Base-by-base conservation (phyloP, 2,113 vertebrate genomes). In the Chamaea fasciata region DNA sequence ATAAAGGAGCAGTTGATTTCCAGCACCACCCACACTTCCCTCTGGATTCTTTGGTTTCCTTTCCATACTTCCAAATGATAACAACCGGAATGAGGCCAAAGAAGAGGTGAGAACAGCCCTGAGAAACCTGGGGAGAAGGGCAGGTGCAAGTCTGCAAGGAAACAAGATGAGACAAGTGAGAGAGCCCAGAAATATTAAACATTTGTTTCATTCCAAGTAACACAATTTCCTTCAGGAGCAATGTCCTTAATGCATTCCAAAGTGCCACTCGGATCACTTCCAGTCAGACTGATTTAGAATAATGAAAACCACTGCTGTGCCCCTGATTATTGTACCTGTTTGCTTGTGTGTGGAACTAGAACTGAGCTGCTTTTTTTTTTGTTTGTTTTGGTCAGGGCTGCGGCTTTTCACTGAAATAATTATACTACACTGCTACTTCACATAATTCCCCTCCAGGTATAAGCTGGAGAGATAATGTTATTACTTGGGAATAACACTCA, bases 361-460 rank as follows among this genome's bases (percentile, higher is more conserved):
- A 80, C 47, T 4, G 56, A 78, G 74, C 64, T 62, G 28, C 39
- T 52, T 74, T 47, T 56, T 10, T 50, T 44, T 44, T 74, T 74
- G 47, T 77, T 87, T 83, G 75, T 70, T 71, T 70, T 84, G 18
- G 75, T 76, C 75, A 87, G 39, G 15, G 30, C 60, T 71, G 56
- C 27, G 75, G 69, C 21, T 87, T 90, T 90, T 67, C 80, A 64
- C 27, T 37, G 77, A 68, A 92, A 94, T 91, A 94, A 94, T 93
- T 96, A 86, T 41, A 83, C 33, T 57, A 22, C 41, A 59, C 41
- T 74, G 52, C 69, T 86, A 81, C 86, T 92, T 94, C 78, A 90
- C 42, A 16, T 93, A 94, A 81, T 87, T 92, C 80, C 65, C 83
- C 94, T 94, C 83, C 80, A 95, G 87, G 64, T 96, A 94, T 42